phyloP scores from a whole-genome alignment of 2,888 invertebrate species.

The Oxystoma pomonae region DNA sequence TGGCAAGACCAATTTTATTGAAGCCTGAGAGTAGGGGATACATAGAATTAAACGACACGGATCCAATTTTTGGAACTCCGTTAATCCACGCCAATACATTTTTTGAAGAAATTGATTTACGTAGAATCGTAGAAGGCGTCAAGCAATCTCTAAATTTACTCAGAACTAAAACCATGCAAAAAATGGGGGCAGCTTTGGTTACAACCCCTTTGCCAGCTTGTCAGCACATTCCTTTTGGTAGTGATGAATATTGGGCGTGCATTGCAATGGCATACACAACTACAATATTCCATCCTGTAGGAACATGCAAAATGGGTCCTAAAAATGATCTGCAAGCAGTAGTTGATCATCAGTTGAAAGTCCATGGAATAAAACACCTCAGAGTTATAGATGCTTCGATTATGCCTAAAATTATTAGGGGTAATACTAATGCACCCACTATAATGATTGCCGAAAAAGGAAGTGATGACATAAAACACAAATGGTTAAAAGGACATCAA shows the following conservation, averaged over 20 bases:
- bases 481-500: slow-evolving; percentile 27
- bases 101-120: slow-evolving; percentile 59
- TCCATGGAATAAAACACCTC: slow-evolving; percentile 59
- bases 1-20: slow-evolving; percentile 59
- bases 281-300: slow-evolving; percentile 66
- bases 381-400: slow-evolving; percentile 66
- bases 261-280: slow-evolving; percentile 61
- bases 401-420: slow-evolving; percentile 57
- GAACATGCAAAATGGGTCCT: slow-evolving; percentile 70
- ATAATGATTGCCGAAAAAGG: slow-evolving; percentile 48
- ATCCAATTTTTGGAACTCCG: slow-evolving; percentile 70
- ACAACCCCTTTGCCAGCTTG: slow-evolving; percentile 59
- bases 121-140: slow-evolving; percentile 57
- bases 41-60: slow-evolving; percentile 58
- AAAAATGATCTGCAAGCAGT: slow-evolving; percentile 58
- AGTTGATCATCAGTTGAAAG: slow-evolving; percentile 60
- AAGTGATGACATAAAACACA: slow-evolving; percentile 43
- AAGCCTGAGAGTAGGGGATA: slow-evolving; percentile 62
- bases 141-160: slow-evolving; percentile 57
- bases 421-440: slow-evolving; percentile 47
- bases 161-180: slow-evolving; percentile 55
- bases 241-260: slow-evolving; percentile 65
- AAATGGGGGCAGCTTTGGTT: slow-evolving; percentile 54
- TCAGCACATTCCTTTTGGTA: slow-evolving; percentile 53
- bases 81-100: slow-evolving; percentile 69